phyloP scores from a whole-genome alignment of 2,888 invertebrate genomes.

The Pomacea canaliculata region DNA sequence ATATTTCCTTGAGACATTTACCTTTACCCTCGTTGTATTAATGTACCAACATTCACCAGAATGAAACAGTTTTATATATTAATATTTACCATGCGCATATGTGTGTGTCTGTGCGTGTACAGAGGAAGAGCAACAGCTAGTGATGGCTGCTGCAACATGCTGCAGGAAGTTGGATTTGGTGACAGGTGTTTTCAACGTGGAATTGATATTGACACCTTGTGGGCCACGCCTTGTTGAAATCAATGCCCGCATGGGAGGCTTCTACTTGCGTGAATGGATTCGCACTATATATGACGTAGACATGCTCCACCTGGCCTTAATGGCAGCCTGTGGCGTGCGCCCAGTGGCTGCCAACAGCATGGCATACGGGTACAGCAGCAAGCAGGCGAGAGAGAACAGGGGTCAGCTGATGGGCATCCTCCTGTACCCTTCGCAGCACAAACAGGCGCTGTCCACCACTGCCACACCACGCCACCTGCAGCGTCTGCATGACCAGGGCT shows the following conservation, averaged over 20 bases:
- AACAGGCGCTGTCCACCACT: constrained; percentile 13
- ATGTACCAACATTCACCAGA: too few species aligned
- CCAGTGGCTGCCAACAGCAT: constrained; percentile 4
- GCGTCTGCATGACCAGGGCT: constrained; percentile 9
- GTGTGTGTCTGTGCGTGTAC: background rate
- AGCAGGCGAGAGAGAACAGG: background rate
- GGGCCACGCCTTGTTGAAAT: constrained; percentile 17
- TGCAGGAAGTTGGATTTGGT: constrained; percentile 16
- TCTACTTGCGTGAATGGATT: constrained; percentile 19
- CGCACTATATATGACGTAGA: constrained; percentile 12
- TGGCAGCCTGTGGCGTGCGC: constrained; percentile 19
- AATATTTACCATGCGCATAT: too few species aligned
- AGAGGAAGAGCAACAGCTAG: constrained; percentile 15
- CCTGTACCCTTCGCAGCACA: constrained; percentile 12
- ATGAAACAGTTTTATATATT: too few species aligned
- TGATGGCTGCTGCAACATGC: constrained; percentile 11
- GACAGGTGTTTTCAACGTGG: constrained; percentile 23
- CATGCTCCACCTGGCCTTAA: constrained; percentile 14
- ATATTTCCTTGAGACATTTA: too few species aligned
- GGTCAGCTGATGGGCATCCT: constrained; percentile 20
- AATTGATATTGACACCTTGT: constrained; percentile 15
- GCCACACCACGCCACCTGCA: constrained; percentile 4
- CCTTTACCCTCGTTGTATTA: too few species aligned
- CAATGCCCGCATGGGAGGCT: constrained; percentile 21
- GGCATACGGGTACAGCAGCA: background rate